Percentiles rank a stretch among this genome's conserved stretches.
These are phyloP conservation scores for Ostrea denselamellosa DNA, from an alignment of 1,140 invertebrate genomes.

Conservation along the genomic window DNA sequence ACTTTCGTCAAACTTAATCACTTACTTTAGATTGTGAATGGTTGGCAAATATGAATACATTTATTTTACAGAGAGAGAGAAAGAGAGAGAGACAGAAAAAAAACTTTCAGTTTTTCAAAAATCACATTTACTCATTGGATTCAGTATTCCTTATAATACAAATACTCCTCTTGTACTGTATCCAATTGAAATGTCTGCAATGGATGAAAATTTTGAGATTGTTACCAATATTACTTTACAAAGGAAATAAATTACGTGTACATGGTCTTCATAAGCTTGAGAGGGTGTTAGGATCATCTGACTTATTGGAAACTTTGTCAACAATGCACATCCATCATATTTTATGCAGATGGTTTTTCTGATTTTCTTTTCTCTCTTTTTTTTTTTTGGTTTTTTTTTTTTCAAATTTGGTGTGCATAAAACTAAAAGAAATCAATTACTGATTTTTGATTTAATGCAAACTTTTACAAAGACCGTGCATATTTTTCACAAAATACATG, in stretches of 20 bases:
- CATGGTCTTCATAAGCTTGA: not conserved
- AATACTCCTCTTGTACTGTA: not conserved
- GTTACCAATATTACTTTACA: not conserved
- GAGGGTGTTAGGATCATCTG: not conserved
- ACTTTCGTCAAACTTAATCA: no score
- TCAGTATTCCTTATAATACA: not conserved
- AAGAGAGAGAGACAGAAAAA: no score
- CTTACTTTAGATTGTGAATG: no score
- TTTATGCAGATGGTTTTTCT: no score
- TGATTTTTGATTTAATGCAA: not conserved
- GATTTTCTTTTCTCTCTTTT: no score
- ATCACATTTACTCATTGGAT: not conserved
- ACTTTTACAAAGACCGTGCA: constrained; percentile 23
- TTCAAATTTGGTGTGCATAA: no score
- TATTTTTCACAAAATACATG: constrained; percentile 5
- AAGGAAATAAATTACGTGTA: not conserved
- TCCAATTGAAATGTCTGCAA: not conserved
- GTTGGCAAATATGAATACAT: no score
- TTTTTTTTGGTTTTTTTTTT: no score
- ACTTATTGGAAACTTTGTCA: not conserved
- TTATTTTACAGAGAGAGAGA: no score
- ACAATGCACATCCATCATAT: no score
- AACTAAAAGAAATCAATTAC: not conserved
- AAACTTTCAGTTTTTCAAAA: no score
- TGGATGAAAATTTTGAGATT: no score